Evolutionary conservation across 2,888 invertebrate genomes (phyloP).

Genomic region (Mactromeris polynyma): DNA sequence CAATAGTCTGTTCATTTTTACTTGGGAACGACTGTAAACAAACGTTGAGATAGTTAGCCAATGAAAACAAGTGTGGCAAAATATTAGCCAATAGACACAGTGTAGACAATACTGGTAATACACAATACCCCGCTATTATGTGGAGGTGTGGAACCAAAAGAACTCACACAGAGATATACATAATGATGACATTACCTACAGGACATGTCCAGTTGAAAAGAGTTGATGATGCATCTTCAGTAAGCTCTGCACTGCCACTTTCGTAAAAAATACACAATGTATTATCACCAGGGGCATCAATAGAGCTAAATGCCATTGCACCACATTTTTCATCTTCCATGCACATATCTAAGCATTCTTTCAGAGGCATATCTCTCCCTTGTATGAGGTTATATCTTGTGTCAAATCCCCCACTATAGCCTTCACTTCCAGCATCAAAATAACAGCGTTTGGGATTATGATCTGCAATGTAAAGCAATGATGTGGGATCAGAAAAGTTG

Average conservation of each 20-base stretch:
- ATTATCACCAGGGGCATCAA: background rate
- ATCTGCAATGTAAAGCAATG: background rate
- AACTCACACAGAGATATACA: background rate
- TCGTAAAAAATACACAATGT: background rate
- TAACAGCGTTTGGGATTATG: constrained; percentile 23
- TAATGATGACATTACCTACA: constrained; percentile 33
- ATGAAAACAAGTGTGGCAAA: no score
- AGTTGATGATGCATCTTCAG: background rate
- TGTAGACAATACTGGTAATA: no score
- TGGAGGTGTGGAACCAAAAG: no score
- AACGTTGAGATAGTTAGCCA: no score
- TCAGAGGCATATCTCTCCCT: background rate
- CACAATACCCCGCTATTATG: no score
- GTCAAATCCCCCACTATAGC: background rate
- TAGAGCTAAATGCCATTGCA: background rate
- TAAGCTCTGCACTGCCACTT: background rate
- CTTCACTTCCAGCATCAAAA: constrained; percentile 7
- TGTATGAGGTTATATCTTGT: background rate
- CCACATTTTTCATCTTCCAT: background rate
- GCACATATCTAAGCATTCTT: background rate
- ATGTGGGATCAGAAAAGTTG: background rate
- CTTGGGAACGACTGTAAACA: no score
- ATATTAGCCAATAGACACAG: no score
- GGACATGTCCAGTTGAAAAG: constrained; percentile 30
- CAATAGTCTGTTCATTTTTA: no score